Percentiles rank a stretch among this genome's conserved stretches.
phyloP scores from a whole-genome alignment of 2,113 vertebrate genomes.

The Syngnathus floridae region DNA sequence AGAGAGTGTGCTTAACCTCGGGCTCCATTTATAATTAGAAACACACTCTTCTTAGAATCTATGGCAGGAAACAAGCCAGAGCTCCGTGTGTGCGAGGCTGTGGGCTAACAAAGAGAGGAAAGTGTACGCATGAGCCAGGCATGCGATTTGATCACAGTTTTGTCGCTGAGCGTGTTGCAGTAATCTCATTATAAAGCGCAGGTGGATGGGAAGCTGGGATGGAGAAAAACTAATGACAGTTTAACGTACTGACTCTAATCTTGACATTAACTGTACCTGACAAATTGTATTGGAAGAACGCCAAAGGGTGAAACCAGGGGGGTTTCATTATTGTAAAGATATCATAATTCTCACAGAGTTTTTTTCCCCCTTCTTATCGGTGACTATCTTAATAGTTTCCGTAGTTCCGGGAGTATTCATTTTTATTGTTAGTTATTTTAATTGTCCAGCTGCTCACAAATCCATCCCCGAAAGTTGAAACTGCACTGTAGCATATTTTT shows the following conservation, averaged over 20 bases:
- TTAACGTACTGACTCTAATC: background rate
- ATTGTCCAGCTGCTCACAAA: background rate
- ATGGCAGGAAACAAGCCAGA: constrained; percentile 58
- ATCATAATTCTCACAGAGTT: background rate
- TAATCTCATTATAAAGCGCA: constrained; percentile 63
- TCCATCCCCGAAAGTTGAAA: constrained; percentile 11
- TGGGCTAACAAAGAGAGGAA: constrained; percentile 70
- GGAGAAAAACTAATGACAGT: constrained; percentile 20
- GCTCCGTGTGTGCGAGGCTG: constrained; percentile 32
- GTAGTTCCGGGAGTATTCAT: background rate
- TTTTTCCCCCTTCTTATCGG: background rate
- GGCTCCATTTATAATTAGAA: constrained; percentile 68
- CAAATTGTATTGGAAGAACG: background rate
- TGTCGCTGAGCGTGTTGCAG: constrained; percentile 30
- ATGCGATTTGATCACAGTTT: constrained; percentile 52
- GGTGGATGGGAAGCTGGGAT: constrained; percentile 52
- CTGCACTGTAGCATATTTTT: background rate
- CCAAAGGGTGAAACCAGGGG: constrained; percentile 17
- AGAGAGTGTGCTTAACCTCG: constrained; percentile 45
- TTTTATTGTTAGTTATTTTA: background rate
- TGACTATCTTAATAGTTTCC: background rate
- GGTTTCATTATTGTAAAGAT: background rate
- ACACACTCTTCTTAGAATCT: constrained; percentile 46
- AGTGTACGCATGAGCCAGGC: constrained; percentile 56
- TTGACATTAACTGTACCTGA: background rate